Base-by-base conservation (phyloP, 2,113 vertebrate genomes). In the Neoarius graeffei region DNA sequence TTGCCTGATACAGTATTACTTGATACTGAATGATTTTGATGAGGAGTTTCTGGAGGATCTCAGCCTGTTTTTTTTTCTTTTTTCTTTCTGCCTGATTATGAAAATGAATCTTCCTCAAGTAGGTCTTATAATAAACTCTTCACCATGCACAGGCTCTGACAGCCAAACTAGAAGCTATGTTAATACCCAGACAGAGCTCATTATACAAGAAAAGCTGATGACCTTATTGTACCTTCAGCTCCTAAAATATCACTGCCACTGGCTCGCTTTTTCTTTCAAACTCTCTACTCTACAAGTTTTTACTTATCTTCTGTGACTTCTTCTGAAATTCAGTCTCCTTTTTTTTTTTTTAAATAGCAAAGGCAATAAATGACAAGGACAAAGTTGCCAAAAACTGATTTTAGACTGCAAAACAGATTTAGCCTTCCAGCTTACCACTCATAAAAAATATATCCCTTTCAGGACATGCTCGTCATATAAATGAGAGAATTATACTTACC, bases 101-200 rank as follows among this genome's bases (percentile, higher is more conserved):
- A 62, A 86, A 88, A 86, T 79, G 13, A 86, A 86, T 83, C 80
- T 82, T 85, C 13, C 23, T 84, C 67, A 88, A 81, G 60, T 67
- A 13, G 19, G 54, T 81, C 73, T 89, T 91, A 64, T 88, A 87
- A 89, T 86, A 88, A 89, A 88, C 81, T 81, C 57, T 17, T 66
- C 48, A 69, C 76, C 59, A 85, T 20, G n/a, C 83, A 77, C 57
- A 52, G 79, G 30, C 66, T 88, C 66, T 83, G 77, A 86, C 87
- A 84, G 66, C 73, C 69, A 69, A 90, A 81, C 83, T 13, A 64
- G 48, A 25, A 84, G 67, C 82, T 83, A 62, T 69, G 82, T 80
- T 69, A 52, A 84, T 88, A 79, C 60, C 52, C 69, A 85, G 85
- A 89, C 50, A 85, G 42, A 84, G 73, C 85, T 81, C 79, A 90